phyloP scores from a whole-genome alignment of 2,113 vertebrate species.

The Sciurus niger region DNA sequence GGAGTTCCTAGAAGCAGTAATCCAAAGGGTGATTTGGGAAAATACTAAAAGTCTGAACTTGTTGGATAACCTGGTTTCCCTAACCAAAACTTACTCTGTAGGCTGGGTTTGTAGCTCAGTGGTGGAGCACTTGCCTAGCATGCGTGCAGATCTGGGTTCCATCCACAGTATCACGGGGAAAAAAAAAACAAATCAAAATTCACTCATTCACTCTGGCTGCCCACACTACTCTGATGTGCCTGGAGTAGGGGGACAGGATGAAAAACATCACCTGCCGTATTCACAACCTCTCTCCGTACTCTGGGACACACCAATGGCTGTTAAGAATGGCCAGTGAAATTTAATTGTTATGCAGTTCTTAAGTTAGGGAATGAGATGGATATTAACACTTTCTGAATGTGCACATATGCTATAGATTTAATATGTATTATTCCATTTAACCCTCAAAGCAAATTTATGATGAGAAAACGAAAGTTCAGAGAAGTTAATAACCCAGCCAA shows the following conservation, averaged over 20 bases:
- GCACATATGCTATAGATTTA: neutral
- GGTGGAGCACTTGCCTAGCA: neutral
- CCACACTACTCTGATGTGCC: neutral
- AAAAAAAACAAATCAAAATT: neutral
- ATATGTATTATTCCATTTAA: neutral
- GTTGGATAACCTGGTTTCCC: neutral
- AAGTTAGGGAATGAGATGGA: neutral
- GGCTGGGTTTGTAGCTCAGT: neutral
- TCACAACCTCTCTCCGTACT: neutral
- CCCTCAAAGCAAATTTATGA: neutral
- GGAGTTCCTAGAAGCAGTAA: neutral
- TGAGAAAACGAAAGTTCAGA: constrained; percentile 50
- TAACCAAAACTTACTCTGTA: neutral
- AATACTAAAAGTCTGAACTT: neutral
- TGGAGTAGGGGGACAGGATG: rapidly evolving
- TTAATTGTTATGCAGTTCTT: neutral
- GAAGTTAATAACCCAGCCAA: neutral
- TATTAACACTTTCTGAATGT: neutral
- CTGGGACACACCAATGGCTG: neutral
- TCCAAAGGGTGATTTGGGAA: neutral
- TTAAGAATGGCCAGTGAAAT: neutral
- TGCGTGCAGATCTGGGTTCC: neutral
- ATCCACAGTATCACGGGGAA: no score
- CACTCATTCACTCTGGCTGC: neutral
- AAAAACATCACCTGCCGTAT: no score